Conservation (phyloP, 2,797 vertebrate species). For the Tauraco hartlaubi region DNA sequence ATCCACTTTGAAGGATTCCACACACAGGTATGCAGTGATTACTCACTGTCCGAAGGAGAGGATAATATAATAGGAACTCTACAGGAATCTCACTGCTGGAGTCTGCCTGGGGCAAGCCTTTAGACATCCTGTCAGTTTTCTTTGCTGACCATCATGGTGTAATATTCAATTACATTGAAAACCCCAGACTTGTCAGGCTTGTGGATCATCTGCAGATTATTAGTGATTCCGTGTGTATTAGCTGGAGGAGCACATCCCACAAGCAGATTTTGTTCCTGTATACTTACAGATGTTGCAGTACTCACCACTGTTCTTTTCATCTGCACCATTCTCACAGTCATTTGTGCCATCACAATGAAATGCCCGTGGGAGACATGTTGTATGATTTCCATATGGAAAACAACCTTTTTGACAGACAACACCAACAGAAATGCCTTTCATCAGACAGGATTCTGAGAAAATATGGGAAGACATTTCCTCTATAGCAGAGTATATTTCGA, state of each 20-base stretch:
- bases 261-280: background rate
- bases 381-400: constrained; percentile 88
- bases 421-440: constrained; percentile 26
- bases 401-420: constrained; percentile 80
- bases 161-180: background rate
- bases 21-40: background rate
- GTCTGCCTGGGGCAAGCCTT: background rate
- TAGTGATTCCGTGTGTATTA: background rate
- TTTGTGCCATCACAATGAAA: constrained; percentile 85
- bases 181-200: background rate
- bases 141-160: background rate
- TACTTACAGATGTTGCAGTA: background rate
- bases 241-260: background rate
- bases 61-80: background rate
- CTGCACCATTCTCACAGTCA: constrained; percentile 85
- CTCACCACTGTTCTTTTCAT: constrained; percentile 83
- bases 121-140: background rate
- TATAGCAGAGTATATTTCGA: background rate
- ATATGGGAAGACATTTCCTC: background rate
- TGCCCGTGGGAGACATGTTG: constrained; percentile 78
- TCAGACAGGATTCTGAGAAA: constrained; percentile 43
- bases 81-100: background rate
- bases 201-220: background rate
- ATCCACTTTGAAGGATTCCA: background rate
- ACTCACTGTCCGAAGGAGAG: background rate